A percentile compares a stretch with the other conserved stretches of the same genome.
phyloP scores from a whole-genome alignment of 2,113 vertebrate species.

The Cavia porcellus region DNA sequence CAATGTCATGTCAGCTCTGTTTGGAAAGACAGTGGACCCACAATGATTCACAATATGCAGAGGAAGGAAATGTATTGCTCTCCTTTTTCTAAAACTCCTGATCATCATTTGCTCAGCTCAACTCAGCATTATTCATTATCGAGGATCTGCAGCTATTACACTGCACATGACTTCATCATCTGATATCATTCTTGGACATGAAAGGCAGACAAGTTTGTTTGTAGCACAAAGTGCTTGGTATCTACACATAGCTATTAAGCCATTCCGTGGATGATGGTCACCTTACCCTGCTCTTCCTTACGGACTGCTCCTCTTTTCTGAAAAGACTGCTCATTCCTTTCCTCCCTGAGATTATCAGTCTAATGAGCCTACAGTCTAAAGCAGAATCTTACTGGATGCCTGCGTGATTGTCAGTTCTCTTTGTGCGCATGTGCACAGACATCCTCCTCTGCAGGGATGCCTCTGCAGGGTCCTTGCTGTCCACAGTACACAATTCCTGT shows the following conservation, averaged over 20 bases:
- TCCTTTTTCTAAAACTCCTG: neutral
- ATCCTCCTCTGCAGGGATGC: neutral
- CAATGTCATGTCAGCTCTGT: neutral
- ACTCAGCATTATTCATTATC: neutral
- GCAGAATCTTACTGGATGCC: neutral
- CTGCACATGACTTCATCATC: neutral
- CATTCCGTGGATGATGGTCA: neutral
- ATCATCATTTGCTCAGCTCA: neutral
- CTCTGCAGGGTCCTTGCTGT: neutral
- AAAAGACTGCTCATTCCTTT: neutral
- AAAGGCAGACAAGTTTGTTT: neutral
- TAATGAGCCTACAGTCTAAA: neutral
- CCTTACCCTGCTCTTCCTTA: neutral
- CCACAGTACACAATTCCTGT: neutral
- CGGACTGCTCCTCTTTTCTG: neutral
- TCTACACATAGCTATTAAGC: neutral
- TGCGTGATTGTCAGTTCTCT: neutral
- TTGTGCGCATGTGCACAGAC: neutral
- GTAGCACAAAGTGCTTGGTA: neutral
- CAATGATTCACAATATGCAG: neutral
- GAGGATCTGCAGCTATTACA: neutral
- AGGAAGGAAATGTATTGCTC: neutral
- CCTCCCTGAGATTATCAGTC: neutral
- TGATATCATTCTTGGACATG: neutral
- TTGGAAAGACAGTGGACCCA: neutral